Percentiles rank a stretch among this genome's conserved stretches.
Conservation (phyloP, 2,113 vertebrate species). For the Sigmodon hispidus region DNA sequence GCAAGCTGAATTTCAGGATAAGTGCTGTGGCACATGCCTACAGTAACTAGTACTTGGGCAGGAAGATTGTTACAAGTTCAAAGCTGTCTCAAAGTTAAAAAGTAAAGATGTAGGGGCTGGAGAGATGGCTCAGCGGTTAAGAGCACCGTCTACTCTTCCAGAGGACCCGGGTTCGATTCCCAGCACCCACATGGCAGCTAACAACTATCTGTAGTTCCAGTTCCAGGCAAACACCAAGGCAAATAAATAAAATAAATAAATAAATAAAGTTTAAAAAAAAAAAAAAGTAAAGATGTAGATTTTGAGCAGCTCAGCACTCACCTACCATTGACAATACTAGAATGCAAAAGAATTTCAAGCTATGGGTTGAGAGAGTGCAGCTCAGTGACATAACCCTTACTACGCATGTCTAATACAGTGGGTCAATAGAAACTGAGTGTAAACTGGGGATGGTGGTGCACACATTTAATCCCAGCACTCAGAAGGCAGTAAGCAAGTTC, state of each 20-base stretch:
- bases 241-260: too few species aligned
- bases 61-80: not conserved
- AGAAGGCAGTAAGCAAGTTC: not conserved
- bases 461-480: not conserved
- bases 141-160: too few species aligned
- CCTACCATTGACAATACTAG: not conserved
- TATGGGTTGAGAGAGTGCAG: not conserved
- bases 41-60: not conserved
- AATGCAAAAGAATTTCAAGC: not conserved
- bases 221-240: too few species aligned
- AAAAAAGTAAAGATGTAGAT: not conserved
- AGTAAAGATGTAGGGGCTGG: not conserved
- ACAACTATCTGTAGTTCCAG: too few species aligned
- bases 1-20: not conserved
- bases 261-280: too few species aligned
- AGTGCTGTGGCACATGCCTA: too few species aligned
- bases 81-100: not conserved
- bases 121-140: too few species aligned
- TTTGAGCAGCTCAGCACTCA: not conserved
- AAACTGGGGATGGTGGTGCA: not conserved
- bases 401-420: not conserved
- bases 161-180: too few species aligned
- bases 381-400: not conserved
- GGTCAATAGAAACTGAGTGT: not conserved
- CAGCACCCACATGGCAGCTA: too few species aligned